A percentile compares a stretch with the other conserved stretches of the same genome.
Evolutionary conservation across 53 echinoderm and acorn worm genomes (phyloP).

Genomic region (Crossaster papposus): DNA sequence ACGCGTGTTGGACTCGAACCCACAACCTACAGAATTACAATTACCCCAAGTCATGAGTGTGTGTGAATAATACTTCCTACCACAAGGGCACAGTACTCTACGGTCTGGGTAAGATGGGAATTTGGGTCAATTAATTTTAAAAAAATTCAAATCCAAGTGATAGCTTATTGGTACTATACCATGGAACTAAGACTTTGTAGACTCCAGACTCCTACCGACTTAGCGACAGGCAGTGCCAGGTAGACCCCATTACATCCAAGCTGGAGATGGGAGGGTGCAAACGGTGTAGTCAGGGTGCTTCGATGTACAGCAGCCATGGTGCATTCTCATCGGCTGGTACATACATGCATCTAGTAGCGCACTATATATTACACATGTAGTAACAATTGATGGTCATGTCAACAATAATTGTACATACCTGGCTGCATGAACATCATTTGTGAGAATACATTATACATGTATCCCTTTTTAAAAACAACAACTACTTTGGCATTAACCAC

Average conservation of each 20-base stretch:
- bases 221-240: constrained; percentile 73
- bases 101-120: not conserved
- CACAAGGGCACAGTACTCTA: not conserved
- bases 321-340: not conserved
- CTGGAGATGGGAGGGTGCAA: constrained; percentile 76
- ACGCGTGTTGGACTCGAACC: no score
- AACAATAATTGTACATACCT: no score
- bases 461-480: no score
- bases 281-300: constrained; percentile 68
- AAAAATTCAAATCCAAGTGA: no score
- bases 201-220: constrained; percentile 87
- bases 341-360: not conserved
- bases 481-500: no score
- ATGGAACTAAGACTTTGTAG: constrained; percentile 77
- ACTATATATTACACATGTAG: no score
- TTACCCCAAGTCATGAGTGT: no score
- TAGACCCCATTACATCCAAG: constrained; percentile 82
- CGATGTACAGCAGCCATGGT: constrained; percentile 38
- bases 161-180: constrained; percentile 45
- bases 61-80: no score
- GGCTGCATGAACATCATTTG: no score
- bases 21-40: no score
- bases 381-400: no score
- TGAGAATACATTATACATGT: no score
- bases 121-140: not conserved